Conservation (phyloP, 2,888 invertebrate genomes). For the Cosmorhoe ocellata region DNA sequence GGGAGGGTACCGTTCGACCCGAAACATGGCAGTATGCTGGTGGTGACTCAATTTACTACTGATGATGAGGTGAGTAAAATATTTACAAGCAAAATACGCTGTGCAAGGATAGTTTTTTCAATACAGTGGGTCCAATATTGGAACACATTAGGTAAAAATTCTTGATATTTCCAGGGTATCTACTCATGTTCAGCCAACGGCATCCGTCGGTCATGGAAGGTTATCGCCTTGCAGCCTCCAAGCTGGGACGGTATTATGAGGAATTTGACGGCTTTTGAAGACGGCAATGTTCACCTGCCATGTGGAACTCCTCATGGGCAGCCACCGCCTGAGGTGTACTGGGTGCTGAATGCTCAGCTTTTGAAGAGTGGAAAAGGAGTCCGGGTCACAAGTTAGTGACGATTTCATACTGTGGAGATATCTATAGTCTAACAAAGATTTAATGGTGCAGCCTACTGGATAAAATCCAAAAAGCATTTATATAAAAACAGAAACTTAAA, state of each 20-base stretch:
- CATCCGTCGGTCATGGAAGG: constrained; percentile 70
- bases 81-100: too few relatives aligned
- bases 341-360: constrained; percentile 92
- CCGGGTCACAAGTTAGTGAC: constrained; percentile 56
- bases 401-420: neutral
- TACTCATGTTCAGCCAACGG: constrained; percentile 90
- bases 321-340: constrained; percentile 89
- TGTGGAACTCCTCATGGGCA: constrained; percentile 86
- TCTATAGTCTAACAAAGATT: too few relatives aligned
- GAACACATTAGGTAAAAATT: neutral
- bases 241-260: constrained; percentile 78
- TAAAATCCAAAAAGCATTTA: too few relatives aligned
- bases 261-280: constrained; percentile 80
- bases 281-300: constrained; percentile 56
- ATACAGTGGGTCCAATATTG: too few relatives aligned
- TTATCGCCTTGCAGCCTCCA: constrained; percentile 66
- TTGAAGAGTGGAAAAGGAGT: constrained; percentile 74
- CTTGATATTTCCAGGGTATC: constrained; percentile 80
- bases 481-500: too few relatives aligned
- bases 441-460: too few relatives aligned
- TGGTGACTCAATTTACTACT: constrained; percentile 63
- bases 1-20: constrained; percentile 67
- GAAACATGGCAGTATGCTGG: constrained; percentile 59
- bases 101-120: too few relatives aligned
- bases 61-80: constrained; percentile 59